Evolutionary conservation across 2,797 vertebrate species (phyloP), one percentile per base, ranked within the genome.

Genomic region (Anguilla anguilla): DNA sequence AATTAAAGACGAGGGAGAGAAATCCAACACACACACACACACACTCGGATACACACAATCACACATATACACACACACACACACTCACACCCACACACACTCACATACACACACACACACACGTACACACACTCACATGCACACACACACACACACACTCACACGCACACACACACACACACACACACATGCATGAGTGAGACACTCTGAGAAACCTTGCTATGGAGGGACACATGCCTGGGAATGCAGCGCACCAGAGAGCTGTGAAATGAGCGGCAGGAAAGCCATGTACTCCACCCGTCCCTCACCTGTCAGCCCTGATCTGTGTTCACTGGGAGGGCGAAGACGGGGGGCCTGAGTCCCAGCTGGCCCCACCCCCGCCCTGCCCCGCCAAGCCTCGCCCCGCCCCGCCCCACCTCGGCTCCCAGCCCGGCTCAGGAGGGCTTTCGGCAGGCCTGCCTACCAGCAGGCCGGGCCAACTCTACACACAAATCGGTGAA

Each of bases 401-500:
- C 61, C 61, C n/a, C 22, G 22, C n/a, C 6, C n/a, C 61, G 22
- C n/a, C 22, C 61, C 5, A 9, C n/a, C 61, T n/a, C 22, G 10
- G n/a, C 61, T 28, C 61, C 13, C 28, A 74, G 28, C 13, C 67
- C 9, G 31, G 69, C 28, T 31, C 28, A 15, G 35, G 19, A 22
- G 7, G 74, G 17, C 35, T 7, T 77, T 35, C 35, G 10, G 31
- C 72, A 39, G 13, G 31, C 72, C 35, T 11, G 11, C 43, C 25
- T 86, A 72, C 22, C 64, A 59, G 83, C 64, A 51, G 72, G 72
- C 31, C 39, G 15, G 22, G 77, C 82, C 35, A 19, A 84, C 5
- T 31, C 67, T 39, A 67, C 69, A 53, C 72, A 74, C 74, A 86
- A 74, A 39, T n/a, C 46, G 6, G 51, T 86, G 51, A 83, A 89